Percentiles rank a stretch among this genome's conserved stretches.
Evolutionary conservation across 2,888 invertebrate genomes (phyloP).

Genomic region (Troides aeacus): DNA sequence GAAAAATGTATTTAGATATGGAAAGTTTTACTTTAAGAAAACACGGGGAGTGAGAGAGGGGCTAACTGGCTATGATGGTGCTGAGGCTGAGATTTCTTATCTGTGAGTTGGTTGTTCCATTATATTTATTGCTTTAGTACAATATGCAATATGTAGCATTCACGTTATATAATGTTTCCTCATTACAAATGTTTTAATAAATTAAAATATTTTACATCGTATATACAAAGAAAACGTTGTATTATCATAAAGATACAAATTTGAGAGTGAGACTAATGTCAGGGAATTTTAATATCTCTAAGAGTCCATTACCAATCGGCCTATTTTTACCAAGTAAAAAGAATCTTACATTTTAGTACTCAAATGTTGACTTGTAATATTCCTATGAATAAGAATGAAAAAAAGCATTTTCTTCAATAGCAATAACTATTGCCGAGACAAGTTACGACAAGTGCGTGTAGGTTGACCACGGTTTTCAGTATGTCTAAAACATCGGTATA

Average conservation of each 20-base stretch:
- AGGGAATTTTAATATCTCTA: too few relatives aligned
- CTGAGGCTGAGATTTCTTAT: background rate
- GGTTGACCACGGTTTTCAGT: slow-evolving; percentile 12
- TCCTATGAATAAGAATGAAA: slow-evolving; percentile 3
- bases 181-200: too few relatives aligned
- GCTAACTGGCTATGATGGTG: background rate
- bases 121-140: too few relatives aligned
- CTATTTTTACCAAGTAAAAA: background rate
- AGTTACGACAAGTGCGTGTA: slow-evolving; percentile 27
- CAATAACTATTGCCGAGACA: slow-evolving; percentile 14
- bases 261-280: too few relatives aligned
- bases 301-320: background rate
- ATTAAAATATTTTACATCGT: too few relatives aligned
- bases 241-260: too few relatives aligned
- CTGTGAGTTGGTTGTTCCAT: too few relatives aligned
- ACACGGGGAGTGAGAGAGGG: background rate
- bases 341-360: background rate
- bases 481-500: too few relatives aligned
- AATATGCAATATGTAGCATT: too few relatives aligned
- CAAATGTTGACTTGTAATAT: background rate
- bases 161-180: too few relatives aligned
- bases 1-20: slow-evolving; percentile 9
- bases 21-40: slow-evolving; percentile 10
- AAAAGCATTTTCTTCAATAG: slow-evolving; percentile 6
- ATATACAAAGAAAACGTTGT: too few relatives aligned